A percentile compares a stretch with the other conserved stretches of the same genome.
These are phyloP conservation scores for Tribolium freemani DNA, from an alignment of 2,888 invertebrate genomes.

Conservation along the genomic window DNA sequence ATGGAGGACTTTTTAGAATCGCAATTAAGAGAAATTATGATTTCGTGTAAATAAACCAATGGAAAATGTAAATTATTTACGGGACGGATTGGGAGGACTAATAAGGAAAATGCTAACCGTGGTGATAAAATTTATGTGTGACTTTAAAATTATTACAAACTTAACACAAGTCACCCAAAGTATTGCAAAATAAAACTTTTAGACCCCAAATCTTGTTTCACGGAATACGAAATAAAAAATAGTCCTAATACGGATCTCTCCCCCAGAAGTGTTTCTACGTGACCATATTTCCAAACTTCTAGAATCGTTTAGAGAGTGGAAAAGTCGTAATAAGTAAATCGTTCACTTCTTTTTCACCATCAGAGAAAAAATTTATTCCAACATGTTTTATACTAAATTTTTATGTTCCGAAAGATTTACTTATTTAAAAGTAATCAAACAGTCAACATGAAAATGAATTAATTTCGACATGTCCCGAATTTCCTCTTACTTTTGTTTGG, in stretches of 20 bases:
- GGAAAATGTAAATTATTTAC: neutral
- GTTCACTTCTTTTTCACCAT: neutral
- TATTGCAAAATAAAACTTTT: neutral
- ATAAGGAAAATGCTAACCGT: too few species aligned
- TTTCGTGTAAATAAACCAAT: neutral
- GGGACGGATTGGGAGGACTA: too few species aligned
- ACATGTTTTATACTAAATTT: neutral
- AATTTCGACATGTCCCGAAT: neutral
- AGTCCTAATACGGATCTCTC: neutral
- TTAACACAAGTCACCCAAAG: neutral
- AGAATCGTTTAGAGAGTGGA: neutral
- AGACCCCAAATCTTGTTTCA: neutral
- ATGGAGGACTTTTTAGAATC: slow-evolving; percentile 1
- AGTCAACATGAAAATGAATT: too few species aligned
- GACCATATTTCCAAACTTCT: neutral
- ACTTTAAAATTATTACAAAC: neutral
- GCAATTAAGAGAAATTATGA: slow-evolving; percentile 3
- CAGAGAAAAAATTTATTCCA: too few species aligned
- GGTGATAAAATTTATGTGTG: neutral
- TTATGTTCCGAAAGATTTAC: too few species aligned
- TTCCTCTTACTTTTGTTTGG: neutral
- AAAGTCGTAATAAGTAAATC: neutral
- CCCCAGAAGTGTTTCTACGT: neutral
- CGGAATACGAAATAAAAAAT: neutral
- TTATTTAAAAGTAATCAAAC: too few species aligned